phyloP scores from a whole-genome alignment of 1,140 invertebrate genomes.

The Zophobas morio region DNA sequence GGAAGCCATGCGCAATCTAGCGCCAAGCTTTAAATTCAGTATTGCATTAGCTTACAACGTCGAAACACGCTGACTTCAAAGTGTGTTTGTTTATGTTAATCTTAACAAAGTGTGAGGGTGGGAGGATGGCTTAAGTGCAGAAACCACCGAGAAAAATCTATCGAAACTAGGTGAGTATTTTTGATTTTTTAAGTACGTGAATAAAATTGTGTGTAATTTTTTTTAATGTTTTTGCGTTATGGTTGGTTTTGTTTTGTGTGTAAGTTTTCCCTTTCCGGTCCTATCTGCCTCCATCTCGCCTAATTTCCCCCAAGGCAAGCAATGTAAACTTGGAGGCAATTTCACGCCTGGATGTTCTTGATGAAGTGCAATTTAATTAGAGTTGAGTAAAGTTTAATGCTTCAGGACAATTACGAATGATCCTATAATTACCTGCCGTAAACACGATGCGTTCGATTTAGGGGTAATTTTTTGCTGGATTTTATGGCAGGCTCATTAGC shows the following conservation, averaged over 20 bases:
- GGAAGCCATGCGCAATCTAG: slow-evolving; percentile 48
- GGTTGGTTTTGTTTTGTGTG: too few relatives aligned
- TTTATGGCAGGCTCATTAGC: too few relatives aligned
- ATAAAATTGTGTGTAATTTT: too few relatives aligned
- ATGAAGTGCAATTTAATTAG: slow-evolving; percentile 23
- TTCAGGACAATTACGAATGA: not conserved
- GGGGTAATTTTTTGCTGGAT: too few relatives aligned
- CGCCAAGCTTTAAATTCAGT: slow-evolving; percentile 48
- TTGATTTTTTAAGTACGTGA: too few relatives aligned
- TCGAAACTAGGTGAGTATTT: not conserved
- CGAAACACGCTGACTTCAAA: slow-evolving; percentile 32
- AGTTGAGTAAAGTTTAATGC: not conserved
- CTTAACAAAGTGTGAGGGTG: too few relatives aligned
- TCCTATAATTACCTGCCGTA: not conserved
- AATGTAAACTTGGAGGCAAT: slow-evolving; percentile 9
- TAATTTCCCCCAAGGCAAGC: not conserved
- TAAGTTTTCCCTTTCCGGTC: not conserved
- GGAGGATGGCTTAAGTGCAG: slow-evolving; percentile 12
- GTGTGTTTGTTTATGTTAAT: slow-evolving; percentile 27
- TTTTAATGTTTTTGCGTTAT: too few relatives aligned
- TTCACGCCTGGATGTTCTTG: not conserved
- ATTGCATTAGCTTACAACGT: slow-evolving; percentile 23
- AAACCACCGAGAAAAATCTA: not conserved
- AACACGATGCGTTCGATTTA: not conserved
- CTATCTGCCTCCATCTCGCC: not conserved